Base-by-base conservation (phyloP, 2,797 vertebrate genomes). In the Gymnodraco acuticeps region DNA sequence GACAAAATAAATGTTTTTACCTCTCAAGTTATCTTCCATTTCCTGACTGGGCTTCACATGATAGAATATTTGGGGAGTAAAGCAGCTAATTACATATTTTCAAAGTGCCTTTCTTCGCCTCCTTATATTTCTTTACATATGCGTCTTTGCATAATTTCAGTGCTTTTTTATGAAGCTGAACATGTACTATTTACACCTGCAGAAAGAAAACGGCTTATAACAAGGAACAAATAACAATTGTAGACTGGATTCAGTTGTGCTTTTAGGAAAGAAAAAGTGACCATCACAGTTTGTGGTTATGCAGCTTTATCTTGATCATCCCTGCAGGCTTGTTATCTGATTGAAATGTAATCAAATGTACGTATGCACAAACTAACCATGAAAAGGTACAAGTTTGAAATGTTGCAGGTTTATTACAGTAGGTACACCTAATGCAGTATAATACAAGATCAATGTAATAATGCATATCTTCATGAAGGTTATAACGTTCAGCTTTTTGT, bases 1-100 rank as follows among this genome's bases (percentile, higher is more conserved):
- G 96, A 96, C 92, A 92, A 96, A 97, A 98, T 95, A 95, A 95
- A 98, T 96, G 91, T 94, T 94, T 95, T 96, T 95, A 94, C 94
- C 93, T 95, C 93, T 92, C 74, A 88, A 85, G 65, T 63, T 43
- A 43, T 72, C n/a, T 68, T 56, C 6, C 13, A 38, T 31, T 47
- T 47, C 46, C 68, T 81, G 75, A 33, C 38, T 73, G 58, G 47
- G 58, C 27, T 65, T 75, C 17, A 64, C 20, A 9, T 17, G 10
- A 52, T 65, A 74, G 38, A 38, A 38, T 7, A 7, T 6, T 2
- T 38, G 47, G 27, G 33, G 27, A 42, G 17, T 42, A 58, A 15
- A 11, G 15, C 10, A 43, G 23, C 16, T n/a, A 4, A 38, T 50
- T 42, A 7, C 10, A 48, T 5, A 51, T 47, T 53, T 23, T 11